Conservation (phyloP, 2,888 invertebrate species). For the Dolichomitus sp. region DNA sequence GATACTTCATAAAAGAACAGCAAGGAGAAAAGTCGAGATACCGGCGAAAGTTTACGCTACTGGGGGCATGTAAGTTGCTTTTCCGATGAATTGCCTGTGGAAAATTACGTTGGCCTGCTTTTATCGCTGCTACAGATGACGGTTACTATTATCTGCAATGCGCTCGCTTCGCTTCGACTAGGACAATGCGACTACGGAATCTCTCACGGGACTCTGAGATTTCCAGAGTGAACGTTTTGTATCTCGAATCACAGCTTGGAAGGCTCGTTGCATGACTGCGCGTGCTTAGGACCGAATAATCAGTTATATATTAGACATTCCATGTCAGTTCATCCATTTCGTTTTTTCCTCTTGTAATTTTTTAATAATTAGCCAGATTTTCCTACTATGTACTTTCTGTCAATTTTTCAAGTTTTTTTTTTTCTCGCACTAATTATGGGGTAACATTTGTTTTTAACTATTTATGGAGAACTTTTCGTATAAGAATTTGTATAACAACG, state of each 20-base stretch:
- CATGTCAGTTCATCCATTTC: background rate
- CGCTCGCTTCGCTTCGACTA: slow-evolving; percentile 58
- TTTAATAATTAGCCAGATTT: too few relatives aligned
- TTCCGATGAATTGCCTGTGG: slow-evolving; percentile 58
- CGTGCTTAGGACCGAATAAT: slow-evolving; percentile 32
- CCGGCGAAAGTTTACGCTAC: slow-evolving; percentile 51
- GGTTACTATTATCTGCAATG: slow-evolving; percentile 63
- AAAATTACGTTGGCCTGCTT: slow-evolving; percentile 66
- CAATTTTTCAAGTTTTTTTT: too few relatives aligned
- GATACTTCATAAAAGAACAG: background rate
- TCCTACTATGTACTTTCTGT: too few relatives aligned
- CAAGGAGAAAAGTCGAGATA: slow-evolving; percentile 10
- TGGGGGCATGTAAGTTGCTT: slow-evolving; percentile 36
- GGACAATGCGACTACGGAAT: slow-evolving; percentile 65
- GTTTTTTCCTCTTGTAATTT: background rate
- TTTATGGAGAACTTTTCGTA: too few relatives aligned
- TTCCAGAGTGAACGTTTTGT: slow-evolving; percentile 1
- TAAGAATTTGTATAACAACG: too few relatives aligned
- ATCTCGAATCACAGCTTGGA: slow-evolving; percentile 19
- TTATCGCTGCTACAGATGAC: slow-evolving; percentile 65
- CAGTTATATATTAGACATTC: slow-evolving; percentile 15
- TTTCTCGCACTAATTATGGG: too few relatives aligned
- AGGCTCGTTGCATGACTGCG: slow-evolving; percentile 41
- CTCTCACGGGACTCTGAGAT: slow-evolving; percentile 28
- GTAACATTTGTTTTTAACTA: too few relatives aligned